Conservation (phyloP, 2,113 vertebrate genomes). For the Rhabdomys dilectus region DNA sequence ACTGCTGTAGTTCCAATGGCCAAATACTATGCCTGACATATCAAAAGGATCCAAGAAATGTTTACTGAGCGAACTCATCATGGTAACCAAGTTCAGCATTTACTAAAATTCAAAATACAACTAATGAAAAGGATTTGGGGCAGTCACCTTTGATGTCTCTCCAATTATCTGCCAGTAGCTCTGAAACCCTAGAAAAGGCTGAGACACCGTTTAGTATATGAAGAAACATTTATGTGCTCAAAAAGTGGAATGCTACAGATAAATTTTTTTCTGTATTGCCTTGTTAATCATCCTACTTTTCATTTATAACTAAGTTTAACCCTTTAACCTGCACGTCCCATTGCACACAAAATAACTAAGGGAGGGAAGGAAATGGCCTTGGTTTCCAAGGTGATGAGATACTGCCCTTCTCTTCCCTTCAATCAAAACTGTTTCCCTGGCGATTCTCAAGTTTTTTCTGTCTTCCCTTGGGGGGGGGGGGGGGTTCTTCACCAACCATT, state of each 20-base stretch:
- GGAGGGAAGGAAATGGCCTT: not conserved
- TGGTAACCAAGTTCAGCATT: constrained; percentile 42
- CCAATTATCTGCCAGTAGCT: constrained; percentile 77
- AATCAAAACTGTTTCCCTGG: constrained; percentile 49
- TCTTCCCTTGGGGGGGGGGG: not conserved
- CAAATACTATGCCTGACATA: not conserved
- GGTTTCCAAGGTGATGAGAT: constrained; percentile 38
- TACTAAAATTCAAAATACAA: constrained; percentile 45
- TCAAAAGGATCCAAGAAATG: not conserved
- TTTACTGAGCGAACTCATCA: constrained; percentile 21
- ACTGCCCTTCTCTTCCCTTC: constrained; percentile 11
- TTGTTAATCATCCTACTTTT: constrained; percentile 5
- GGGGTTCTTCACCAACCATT: not conserved
- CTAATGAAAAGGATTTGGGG: constrained; percentile 55
- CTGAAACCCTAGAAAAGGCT: constrained; percentile 79
- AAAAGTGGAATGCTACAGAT: constrained; percentile 7
- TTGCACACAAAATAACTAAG: constrained; percentile 44
- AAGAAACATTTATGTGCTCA: not conserved
- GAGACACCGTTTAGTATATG: constrained; percentile 72
- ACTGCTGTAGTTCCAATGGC: constrained; percentile 23
- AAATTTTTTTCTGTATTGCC: constrained; percentile 39
- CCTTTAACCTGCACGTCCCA: not conserved
- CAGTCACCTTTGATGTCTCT: constrained; percentile 80
- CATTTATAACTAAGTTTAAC: not conserved
- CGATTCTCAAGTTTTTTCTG: not conserved